A percentile compares a stretch with the other conserved stretches of the same genome.
phyloP scores from a whole-genome alignment of 2,888 invertebrate genomes.

The Caenorhabditis doughertyi region DNA sequence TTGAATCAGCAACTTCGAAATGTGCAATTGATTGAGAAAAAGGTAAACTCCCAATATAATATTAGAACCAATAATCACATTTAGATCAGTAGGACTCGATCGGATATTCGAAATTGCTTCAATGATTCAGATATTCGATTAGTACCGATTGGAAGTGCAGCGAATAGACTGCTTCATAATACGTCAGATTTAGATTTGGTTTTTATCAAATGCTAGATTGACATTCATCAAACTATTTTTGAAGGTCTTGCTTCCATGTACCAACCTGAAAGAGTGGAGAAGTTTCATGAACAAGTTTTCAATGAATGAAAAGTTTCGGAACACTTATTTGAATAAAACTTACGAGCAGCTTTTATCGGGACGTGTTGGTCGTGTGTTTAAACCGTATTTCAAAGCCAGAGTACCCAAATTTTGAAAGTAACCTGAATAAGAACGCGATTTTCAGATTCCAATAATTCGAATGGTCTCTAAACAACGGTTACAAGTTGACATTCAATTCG shows the following conservation, averaged over 20 bases:
- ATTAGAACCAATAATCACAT: too few species aligned
- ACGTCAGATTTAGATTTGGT: slow-evolving; percentile 55
- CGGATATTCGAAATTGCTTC: slow-evolving; percentile 17
- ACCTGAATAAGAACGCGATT: neutral
- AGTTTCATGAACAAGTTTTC: slow-evolving; percentile 41
- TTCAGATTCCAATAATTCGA: slow-evolving; percentile 40
- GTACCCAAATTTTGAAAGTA: neutral
- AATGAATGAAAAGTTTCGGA: slow-evolving; percentile 17
- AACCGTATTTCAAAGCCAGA: neutral
- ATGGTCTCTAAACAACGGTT: slow-evolving; percentile 7
- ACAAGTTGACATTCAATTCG: slow-evolving; percentile 63
- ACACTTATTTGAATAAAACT: slow-evolving; percentile 11
- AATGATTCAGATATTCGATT: slow-evolving; percentile 13
- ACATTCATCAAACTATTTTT: neutral
- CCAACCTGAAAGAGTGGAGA: slow-evolving; percentile 17
- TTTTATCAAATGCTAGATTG: neutral
- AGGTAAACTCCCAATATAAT: too few species aligned
- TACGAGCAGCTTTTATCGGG: neutral
- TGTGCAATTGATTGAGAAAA: neutral
- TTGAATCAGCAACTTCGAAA: slow-evolving; percentile 6
- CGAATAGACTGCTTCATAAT: slow-evolving; percentile 37
- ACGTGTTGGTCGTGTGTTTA: neutral
- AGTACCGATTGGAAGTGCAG: slow-evolving; percentile 54
- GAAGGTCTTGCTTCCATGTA: slow-evolving; percentile 50
- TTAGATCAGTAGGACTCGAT: slow-evolving; percentile 17